Evolutionary conservation across 2,888 invertebrate species (phyloP).

Genomic region (Caenorhabditis plicata): DNA sequence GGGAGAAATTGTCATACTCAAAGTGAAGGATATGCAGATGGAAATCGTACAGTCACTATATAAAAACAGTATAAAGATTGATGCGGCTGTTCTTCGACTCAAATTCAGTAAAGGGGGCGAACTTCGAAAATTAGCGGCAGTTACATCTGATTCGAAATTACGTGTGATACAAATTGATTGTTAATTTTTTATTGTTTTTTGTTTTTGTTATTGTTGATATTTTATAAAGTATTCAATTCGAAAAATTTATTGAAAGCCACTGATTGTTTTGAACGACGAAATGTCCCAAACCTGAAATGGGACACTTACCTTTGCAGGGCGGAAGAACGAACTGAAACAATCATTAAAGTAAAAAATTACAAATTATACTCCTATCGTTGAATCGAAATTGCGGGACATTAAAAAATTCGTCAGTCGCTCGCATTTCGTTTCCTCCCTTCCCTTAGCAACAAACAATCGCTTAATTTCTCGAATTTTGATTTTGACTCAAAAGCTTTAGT

Average conservation of each 20-base stretch:
- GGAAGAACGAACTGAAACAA: too few species aligned
- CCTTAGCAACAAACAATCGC: too few species aligned
- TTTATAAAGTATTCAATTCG: slow-evolving; percentile 1
- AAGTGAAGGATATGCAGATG: not conserved
- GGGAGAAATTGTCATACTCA: slow-evolving; percentile 21
- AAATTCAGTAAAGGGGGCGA: slow-evolving; percentile 11
- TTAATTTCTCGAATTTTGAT: too few species aligned
- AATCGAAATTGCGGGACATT: too few species aligned
- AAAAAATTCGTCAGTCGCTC: too few species aligned
- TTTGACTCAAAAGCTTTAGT: too few species aligned
- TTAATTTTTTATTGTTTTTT: slow-evolving; percentile 5
- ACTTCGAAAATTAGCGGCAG: slow-evolving; percentile 7
- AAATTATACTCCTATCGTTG: too few species aligned
- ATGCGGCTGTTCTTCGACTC: slow-evolving; percentile 32
- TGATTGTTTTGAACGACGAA: not conserved
- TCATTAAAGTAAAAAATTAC: too few species aligned
- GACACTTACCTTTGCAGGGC: too few species aligned
- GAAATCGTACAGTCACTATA: slow-evolving; percentile 5
- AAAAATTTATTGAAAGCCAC: not conserved
- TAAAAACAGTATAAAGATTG: slow-evolving; percentile 19
- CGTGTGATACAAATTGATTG: slow-evolving; percentile 9
- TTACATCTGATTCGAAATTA: slow-evolving; percentile 17
- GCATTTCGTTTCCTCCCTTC: too few species aligned
- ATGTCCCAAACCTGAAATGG: slow-evolving; percentile 7
- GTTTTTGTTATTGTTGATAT: not conserved